Evolutionary conservation across 2,888 invertebrate species (phyloP).

Genomic region (Lasius fuliginosus): DNA sequence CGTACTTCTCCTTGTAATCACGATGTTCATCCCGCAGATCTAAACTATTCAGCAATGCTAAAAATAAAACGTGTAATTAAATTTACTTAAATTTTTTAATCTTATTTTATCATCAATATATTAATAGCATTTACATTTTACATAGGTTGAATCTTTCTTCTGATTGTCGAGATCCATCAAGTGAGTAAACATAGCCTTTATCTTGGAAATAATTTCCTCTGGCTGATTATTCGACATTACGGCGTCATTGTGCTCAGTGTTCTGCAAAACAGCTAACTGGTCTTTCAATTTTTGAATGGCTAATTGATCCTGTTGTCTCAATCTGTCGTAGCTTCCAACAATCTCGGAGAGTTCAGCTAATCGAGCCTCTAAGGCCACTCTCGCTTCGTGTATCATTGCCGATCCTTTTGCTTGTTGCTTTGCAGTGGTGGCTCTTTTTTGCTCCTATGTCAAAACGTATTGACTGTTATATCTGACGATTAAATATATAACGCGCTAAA

Average conservation of each 20-base stretch:
- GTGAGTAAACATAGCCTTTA: slow-evolving; percentile 85
- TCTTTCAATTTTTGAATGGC: slow-evolving; percentile 90
- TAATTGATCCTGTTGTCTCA: slow-evolving; percentile 91
- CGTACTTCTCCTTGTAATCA: slow-evolving; percentile 90
- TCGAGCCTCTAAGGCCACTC: slow-evolving; percentile 92
- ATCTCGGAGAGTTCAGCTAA: slow-evolving; percentile 93
- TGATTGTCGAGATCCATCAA: slow-evolving; percentile 86
- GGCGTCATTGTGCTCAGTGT: slow-evolving; percentile 75
- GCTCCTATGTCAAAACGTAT: slow-evolving; percentile 87
- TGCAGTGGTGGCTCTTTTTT: slow-evolving; percentile 90
- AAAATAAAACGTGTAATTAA: slow-evolving; percentile 48
- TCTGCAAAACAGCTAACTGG: slow-evolving; percentile 81
- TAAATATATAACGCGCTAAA: slow-evolving; percentile 3
- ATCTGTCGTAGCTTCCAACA: slow-evolving; percentile 92
- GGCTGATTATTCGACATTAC: slow-evolving; percentile 75
- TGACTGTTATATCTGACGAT: background rate
- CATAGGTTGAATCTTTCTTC: slow-evolving; percentile 82
- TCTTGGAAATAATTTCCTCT: slow-evolving; percentile 84
- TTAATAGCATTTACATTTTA: slow-evolving; percentile 85
- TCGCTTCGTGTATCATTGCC: slow-evolving; percentile 91
- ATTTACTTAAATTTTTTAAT: slow-evolving; percentile 13
- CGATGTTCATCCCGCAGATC: slow-evolving; percentile 79
- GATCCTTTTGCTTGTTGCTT: slow-evolving; percentile 91
- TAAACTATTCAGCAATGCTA: slow-evolving; percentile 86
- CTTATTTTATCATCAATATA: background rate